Evolutionary conservation across 1,140 invertebrate genomes (phyloP).

Genomic region (Monomorium pharaonis): DNA sequence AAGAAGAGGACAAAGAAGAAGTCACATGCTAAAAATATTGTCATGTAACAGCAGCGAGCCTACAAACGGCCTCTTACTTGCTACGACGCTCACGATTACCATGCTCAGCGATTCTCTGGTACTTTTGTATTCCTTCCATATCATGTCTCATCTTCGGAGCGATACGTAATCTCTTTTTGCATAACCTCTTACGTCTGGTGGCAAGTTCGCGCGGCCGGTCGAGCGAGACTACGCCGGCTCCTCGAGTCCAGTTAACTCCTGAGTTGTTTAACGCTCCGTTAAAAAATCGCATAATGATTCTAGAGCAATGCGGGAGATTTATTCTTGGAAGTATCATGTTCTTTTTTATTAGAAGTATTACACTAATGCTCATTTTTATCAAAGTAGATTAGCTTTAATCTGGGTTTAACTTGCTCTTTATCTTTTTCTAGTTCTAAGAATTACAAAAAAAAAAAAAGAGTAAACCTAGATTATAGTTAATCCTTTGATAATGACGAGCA

Average conservation of each 20-base stretch:
- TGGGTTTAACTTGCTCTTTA: too few species aligned
- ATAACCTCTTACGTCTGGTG: conserved; percentile 74
- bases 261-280: conserved; percentile 67
- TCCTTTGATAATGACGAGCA: too few species aligned
- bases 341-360: background rate
- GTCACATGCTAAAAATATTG: conserved; percentile 66
- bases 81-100: conserved; percentile 62
- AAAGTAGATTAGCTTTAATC: too few species aligned
- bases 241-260: conserved; percentile 66
- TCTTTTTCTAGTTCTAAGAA: too few species aligned
- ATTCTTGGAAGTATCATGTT: conserved; percentile 61
- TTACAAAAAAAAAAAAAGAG: too few species aligned
- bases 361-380: too few species aligned
- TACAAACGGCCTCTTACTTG: conserved; percentile 27
- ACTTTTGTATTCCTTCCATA: conserved; percentile 8
- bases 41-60: conserved; percentile 41
- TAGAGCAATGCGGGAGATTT: conserved; percentile 25
- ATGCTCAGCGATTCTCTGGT: conserved; percentile 8
- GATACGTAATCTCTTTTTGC: conserved; percentile 68
- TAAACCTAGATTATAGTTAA: too few species aligned
- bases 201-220: conserved; percentile 10
- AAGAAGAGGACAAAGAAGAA: background rate
- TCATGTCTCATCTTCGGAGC: conserved; percentile 10
- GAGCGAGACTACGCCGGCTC: conserved; percentile 46
- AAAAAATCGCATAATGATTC: conserved; percentile 60